Evolutionary conservation across 2,797 vertebrate genomes (phyloP).

Genomic region (Tapirus indicus): DNA sequence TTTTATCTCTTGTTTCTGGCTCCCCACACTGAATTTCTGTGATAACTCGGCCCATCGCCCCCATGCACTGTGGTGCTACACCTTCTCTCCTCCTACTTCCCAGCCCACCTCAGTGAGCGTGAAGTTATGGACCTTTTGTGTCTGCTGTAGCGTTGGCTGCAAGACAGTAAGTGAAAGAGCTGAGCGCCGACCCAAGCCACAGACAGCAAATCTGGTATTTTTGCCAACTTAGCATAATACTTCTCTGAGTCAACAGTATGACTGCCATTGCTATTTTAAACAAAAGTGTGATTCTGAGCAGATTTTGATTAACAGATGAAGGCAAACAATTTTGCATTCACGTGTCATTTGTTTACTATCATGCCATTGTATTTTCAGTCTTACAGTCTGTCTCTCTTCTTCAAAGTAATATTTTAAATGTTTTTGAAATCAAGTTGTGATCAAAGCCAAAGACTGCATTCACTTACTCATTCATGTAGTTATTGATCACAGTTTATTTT

Average conservation of each 20-base stretch:
- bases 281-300: background rate
- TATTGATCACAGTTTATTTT: background rate
- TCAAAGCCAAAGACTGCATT: background rate
- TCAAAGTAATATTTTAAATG: slow-evolving; percentile 30
- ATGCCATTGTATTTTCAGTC: background rate
- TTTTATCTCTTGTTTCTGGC: background rate
- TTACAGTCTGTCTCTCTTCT: background rate
- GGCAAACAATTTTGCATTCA: background rate
- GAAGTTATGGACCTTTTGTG: background rate
- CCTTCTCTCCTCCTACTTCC: background rate
- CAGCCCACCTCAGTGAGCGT: background rate
- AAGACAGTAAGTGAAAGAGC: background rate
- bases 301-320: slow-evolving; percentile 25
- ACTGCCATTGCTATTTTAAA: slow-evolving; percentile 40
- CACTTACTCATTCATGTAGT: background rate
- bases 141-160: background rate
- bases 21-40: background rate
- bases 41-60: background rate
- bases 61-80: background rate
- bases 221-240: slow-evolving; percentile 12
- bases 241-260: slow-evolving; percentile 20
- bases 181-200: background rate
- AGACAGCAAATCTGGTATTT: background rate
- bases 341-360: slow-evolving; percentile 30
- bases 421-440: background rate